phyloP scores from a whole-genome alignment of 2,113 vertebrate species.

The Pseudorectes ferrugineus region DNA sequence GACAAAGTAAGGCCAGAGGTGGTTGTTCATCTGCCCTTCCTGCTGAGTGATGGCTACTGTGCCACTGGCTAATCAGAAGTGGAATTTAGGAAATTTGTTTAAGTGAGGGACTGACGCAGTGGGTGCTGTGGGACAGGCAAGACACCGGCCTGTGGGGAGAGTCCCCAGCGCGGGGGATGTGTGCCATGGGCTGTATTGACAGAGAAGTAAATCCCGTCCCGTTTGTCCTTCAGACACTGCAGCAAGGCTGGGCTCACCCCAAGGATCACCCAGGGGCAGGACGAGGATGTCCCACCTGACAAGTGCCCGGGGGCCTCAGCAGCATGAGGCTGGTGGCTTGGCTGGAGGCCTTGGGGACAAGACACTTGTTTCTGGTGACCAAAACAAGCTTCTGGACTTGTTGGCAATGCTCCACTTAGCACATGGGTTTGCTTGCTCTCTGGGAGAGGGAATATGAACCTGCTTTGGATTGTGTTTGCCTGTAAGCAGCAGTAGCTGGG shows the following conservation, averaged over 20 bases:
- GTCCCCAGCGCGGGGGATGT: accelerated
- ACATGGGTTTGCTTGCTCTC: accelerated
- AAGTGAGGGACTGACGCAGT: not conserved
- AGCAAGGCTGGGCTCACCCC: not conserved
- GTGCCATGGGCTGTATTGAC: accelerated
- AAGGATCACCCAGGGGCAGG: accelerated
- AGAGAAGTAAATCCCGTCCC: not conserved
- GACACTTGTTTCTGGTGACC: not conserved
- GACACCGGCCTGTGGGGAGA: accelerated
- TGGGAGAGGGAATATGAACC: not conserved
- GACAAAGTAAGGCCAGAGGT: not conserved
- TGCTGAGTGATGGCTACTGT: not conserved
- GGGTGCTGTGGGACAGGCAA: not conserved
- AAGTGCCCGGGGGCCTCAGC: accelerated
- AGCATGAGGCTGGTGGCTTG: not conserved
- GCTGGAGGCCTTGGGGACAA: not conserved
- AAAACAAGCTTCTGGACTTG: not conserved
- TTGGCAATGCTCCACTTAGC: not conserved
- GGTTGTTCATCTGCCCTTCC: not conserved
- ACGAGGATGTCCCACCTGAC: accelerated
- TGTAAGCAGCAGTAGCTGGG: not conserved
- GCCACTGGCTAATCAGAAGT: not conserved
- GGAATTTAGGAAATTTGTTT: not conserved
- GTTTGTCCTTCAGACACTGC: not conserved
- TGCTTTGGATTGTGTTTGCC: not conserved